Evolutionary conservation across 2,888 invertebrate genomes (phyloP), one percentile per base, ranked within the genome.

Genomic region (Atrina japonica): DNA sequence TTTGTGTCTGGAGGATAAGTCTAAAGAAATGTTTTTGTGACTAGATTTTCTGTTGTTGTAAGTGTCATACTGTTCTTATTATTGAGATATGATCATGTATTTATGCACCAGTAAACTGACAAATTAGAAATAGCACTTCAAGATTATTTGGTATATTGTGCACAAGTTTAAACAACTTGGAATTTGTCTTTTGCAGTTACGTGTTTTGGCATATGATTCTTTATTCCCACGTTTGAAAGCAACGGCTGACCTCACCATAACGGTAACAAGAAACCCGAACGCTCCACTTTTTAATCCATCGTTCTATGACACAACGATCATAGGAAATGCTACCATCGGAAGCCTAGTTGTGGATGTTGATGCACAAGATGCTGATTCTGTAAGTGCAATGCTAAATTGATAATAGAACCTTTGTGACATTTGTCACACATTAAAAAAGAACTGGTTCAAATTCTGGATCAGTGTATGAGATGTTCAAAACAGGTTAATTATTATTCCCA

Each of bases 191-290:
- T n/a, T n/a, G n/a, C n/a, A 82, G 82, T 63, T 76, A 25, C 41
- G 23, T 23, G 55, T 82, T 16, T 27, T 59, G 43, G 78, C 65
- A 2, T 79, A 77, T 58, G 82, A 82, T 65, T 71, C 72, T 9
- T 16, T 35, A 29, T 65, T 69, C 23, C 75, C 77, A 25, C 50
- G 70, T 18, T 52, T 60, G 2, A 49, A 66, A 21, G 69, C 58
- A 11, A 69, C 58, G 21, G 60, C 63, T 35, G 55, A 75, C 30
- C 80, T 86, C 27, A 70, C 66, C 0, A 78, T 88, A 1, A 66
- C 67, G n/a, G 83, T 88, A 9, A 71, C 58, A 6, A 71, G 86
- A 14, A 88, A 87, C 66, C 82, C 83, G 21, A 78, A 81, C 50
- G 76, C 73, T 11, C 87, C 87, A 1, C 45, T 58, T 6, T 87